Conservation (phyloP, 92 coral and sea anemone genomes). For the Isaurus tuberculatus region DNA sequence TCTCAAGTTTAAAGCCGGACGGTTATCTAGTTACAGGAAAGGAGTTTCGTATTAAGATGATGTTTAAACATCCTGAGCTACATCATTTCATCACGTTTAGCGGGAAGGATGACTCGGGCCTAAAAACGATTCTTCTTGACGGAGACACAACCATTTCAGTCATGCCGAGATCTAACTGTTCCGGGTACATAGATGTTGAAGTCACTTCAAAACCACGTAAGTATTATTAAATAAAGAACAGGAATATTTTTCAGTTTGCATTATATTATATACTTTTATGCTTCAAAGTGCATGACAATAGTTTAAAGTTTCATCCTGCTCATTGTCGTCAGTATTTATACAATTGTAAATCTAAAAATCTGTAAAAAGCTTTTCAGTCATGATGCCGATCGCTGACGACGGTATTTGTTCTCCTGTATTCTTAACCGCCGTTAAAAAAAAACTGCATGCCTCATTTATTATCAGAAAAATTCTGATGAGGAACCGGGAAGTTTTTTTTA, state of each 20-base stretch:
- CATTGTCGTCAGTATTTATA: too few species aligned
- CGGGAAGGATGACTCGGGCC: conserved; percentile 65
- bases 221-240: neutral
- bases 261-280: neutral
- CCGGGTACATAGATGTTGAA: conserved; percentile 70
- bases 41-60: conserved; percentile 76
- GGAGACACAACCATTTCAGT: conserved; percentile 94
- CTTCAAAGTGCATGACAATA: neutral
- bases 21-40: conserved; percentile 81
- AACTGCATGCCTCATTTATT: too few species aligned
- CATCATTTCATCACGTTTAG: conserved; percentile 88
- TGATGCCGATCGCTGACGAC: too few species aligned
- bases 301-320: too few species aligned
- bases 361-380: too few species aligned
- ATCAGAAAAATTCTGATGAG: too few species aligned
- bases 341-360: too few species aligned
- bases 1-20: conserved; percentile 73
- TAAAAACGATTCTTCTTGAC: conserved; percentile 73
- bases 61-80: conserved; percentile 86
- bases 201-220: conserved; percentile 80
- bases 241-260: neutral
- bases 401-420: too few species aligned
- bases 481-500: too few species aligned
- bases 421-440: too few species aligned
- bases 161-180: conserved; percentile 85